Base-by-base conservation (phyloP, 2,797 vertebrate genomes). In the Liparis tanakae region DNA sequence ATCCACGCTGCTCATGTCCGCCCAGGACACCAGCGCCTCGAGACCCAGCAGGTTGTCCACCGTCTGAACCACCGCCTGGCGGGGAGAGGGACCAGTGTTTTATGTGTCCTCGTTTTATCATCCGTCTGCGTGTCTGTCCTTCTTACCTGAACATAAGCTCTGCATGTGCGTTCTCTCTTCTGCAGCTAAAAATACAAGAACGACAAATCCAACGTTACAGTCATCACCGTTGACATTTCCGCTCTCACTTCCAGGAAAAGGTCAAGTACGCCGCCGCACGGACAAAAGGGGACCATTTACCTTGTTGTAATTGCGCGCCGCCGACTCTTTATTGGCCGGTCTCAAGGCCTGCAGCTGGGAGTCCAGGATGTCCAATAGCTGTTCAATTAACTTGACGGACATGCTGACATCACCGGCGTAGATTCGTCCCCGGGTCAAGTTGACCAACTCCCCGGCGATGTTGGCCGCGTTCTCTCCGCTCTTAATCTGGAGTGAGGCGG, bases 391-490 rank as follows among this genome's bases (percentile, higher is more conserved):
- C 73, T 92, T 95, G 82, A 98, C 97, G 0, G 97, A 97, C 59
- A 97, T 97, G 89, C 96, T 98, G 81, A 98, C 96, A 1, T 98
- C 97, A 2, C 97, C 97, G 0, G 97, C 97, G 1, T 97, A 97
- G 90, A 98, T 96, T 70, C 95, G 95, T 44, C 96, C 97, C 6
- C 96, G 93, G 0, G 97, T 98, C 88, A 97, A 94, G 77, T 96
- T 96, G 68, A 96, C 96, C 77, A 98, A 85, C 90, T 98, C 97
- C 0, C 95, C 94, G 0, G 97, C 97, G 7, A 98, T 97, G 89
- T 97, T 97, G 55, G 97, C 97, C 0, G 97, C 97, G 0, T 98
- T 98, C 94, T 98, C 97, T 3, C 97, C 97, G 1, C 96, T 98
- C 87, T 97, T 98, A 77, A 98, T 98, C 97, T 98, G 61, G 22